Percentiles rank a stretch among this genome's conserved stretches.
Evolutionary conservation across 1,140 invertebrate species (phyloP).

Genomic region (Thaumetopoea pityocampa): DNA sequence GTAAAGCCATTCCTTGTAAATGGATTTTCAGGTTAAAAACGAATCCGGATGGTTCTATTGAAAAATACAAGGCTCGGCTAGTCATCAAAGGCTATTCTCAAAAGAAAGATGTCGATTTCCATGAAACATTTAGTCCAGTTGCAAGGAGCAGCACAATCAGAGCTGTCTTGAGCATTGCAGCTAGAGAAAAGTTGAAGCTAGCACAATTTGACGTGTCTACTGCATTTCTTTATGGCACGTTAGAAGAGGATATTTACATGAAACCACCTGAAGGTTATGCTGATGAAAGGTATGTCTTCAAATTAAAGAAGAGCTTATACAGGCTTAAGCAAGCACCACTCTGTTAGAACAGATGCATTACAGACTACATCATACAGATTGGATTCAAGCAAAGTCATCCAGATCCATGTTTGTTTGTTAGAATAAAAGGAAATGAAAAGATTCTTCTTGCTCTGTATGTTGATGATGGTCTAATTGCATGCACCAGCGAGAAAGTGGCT

Average conservation of each 20-base stretch:
- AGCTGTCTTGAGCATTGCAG: conserved; percentile 30
- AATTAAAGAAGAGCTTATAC: conserved; percentile 39
- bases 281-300: conserved; percentile 32
- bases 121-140: no score
- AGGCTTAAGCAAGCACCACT: conserved; percentile 41
- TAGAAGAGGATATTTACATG: no score
- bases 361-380: conserved; percentile 33
- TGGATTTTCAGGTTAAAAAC: no score
- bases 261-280: no score
- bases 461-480: no score
- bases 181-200: conserved; percentile 13
- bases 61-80: no score
- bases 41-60: no score
- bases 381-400: conserved; percentile 37
- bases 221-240: conserved; percentile 70
- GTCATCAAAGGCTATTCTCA: no score
- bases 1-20: no score
- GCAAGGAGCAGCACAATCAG: conserved; percentile 32
- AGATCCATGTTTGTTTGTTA: conserved; percentile 45
- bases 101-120: no score
- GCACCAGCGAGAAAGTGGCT: no score
- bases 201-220: conserved; percentile 34
- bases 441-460: conserved; percentile 43
- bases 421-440: conserved; percentile 14
- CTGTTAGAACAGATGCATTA: no score